Evolutionary conservation across 2,797 vertebrate species (phyloP), one percentile per base, ranked within the genome.

Genomic region (Gallinago solitaria): DNA sequence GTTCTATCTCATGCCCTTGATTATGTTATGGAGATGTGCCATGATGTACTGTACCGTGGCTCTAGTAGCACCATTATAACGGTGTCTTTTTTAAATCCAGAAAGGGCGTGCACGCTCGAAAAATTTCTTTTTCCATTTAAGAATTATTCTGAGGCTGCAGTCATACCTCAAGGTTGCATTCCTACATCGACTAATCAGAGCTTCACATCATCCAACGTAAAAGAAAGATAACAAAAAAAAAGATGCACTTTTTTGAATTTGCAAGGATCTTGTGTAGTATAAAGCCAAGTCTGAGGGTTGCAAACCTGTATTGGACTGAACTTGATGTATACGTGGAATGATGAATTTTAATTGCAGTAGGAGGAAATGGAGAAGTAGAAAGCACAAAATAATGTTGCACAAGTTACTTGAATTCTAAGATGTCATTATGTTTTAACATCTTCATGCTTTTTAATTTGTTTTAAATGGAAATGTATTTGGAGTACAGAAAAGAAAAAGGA

Each of bases 321-420:
- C 80, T 91, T 65, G 84, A 87, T 87, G 80, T 90, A 30, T 89
- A 61, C 57, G 89, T 97, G 74, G 80, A 93, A 91, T 79, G 94
- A 74, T 77, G 85, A 93, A 79, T 96, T 94, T 91, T 90, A 90
- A 91, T 87, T 92, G 48, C 81, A 88, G 94, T 91, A 75, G 93
- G 93, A 93, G 80, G 92, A 91, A 95, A 89, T 16, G 87, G 92
- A 91, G 86, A 95, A 93, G 76, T 83, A 93, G 97, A 95, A 97
- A 97, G 97, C 97, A 97, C 97, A 97, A 97, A 93, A 96, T 67
- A 94, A 96, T 78, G 83, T 97, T 96, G 97, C 97, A 97, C 97
- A 97, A 97, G 95, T 96, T 96, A 97, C 95, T 97, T 96, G 93
- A 97, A 95, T 95, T 96, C 91, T 91, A 87, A 95, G 76, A 73